Conservation (phyloP, 64 coral and sea anemone genomes). For the Anthopleura sola region DNA sequence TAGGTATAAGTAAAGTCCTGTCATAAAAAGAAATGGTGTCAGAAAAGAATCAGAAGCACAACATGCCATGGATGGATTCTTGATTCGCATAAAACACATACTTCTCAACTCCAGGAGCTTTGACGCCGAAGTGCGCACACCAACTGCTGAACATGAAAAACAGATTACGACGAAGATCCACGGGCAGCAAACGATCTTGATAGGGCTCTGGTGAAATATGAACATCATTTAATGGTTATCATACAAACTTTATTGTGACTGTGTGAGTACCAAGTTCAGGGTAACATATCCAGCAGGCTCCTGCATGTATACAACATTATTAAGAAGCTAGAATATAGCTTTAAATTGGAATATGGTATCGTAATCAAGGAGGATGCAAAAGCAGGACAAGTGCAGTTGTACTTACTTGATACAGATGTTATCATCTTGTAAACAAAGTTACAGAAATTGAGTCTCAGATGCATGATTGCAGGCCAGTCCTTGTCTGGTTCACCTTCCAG, state of each 20-base stretch:
- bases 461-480: conserved; percentile 74
- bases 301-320: no score
- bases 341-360: no score
- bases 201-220: conserved; percentile 47
- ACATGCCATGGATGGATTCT: not conserved
- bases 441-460: conserved; percentile 81
- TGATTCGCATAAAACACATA: conserved; percentile 27
- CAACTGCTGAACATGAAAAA: conserved; percentile 96
- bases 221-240: not conserved
- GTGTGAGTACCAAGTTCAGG: no score
- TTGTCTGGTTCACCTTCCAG: conserved; percentile 91
- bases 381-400: not conserved
- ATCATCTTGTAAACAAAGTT: conserved; percentile 98
- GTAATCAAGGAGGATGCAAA: not conserved
- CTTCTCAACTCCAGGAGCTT: conserved; percentile 66
- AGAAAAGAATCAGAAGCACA: not conserved
- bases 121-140: conserved; percentile 86
- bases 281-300: no score
- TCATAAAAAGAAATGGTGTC: not conserved
- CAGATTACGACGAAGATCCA: conserved; percentile 77
- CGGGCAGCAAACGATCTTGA: conserved; percentile 48
- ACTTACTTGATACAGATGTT: conserved; percentile 81
- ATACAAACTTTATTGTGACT: not conserved
- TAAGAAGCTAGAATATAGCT: no score
- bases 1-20: conserved; percentile 73